Evolutionary conservation across 30 jellyfish, hydroid and myxozoan species (phyloP), one percentile per base, ranked within the genome.

Genomic region (Catostylus mosaicus): DNA sequence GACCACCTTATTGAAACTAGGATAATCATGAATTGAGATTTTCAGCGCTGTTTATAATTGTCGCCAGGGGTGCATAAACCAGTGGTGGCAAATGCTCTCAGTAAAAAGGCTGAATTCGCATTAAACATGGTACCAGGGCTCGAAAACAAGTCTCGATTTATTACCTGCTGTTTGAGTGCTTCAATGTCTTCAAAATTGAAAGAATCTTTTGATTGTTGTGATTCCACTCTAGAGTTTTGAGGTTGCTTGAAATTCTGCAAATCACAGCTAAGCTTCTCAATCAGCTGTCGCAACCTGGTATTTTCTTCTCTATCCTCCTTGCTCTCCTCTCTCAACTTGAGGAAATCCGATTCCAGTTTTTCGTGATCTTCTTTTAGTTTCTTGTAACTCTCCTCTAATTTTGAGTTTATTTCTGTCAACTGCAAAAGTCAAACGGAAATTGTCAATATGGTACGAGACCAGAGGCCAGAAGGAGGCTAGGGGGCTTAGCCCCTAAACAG

Each of bases 81-180:
- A n/a, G n/a, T n/a, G n/a, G n/a, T n/a, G n/a, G n/a, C n/a, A n/a
- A n/a, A n/a, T n/a, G n/a, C n/a, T n/a, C n/a, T n/a, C n/a, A n/a
- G n/a, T n/a, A n/a, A n/a, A n/a, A n/a, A n/a, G n/a, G n/a, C n/a
- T n/a, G n/a, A n/a, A n/a, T n/a, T n/a, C n/a, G n/a, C n/a, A n/a
- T n/a, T n/a, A n/a, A n/a, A n/a, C 56, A 38, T 34, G 43, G 22
- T 26, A 4, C 22, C 80, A 26, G 32, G 80, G 23, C 65, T n/a
- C 36, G 10, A 65, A 6, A 30, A 10, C n/a, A 54, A 54, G 4
- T 18, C n/a, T 5, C 8, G 14, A 3, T 8, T 23, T 27, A 67
- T 27, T 67, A 84, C 95, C 95, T 84, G 95, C 61, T 84, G 95
- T 38, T 84, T 84, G 36, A 84, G 57, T 9, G 95, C 95, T 36